phyloP scores from a whole-genome alignment of 2,888 invertebrate genomes.

The Plebejus melissa region DNA sequence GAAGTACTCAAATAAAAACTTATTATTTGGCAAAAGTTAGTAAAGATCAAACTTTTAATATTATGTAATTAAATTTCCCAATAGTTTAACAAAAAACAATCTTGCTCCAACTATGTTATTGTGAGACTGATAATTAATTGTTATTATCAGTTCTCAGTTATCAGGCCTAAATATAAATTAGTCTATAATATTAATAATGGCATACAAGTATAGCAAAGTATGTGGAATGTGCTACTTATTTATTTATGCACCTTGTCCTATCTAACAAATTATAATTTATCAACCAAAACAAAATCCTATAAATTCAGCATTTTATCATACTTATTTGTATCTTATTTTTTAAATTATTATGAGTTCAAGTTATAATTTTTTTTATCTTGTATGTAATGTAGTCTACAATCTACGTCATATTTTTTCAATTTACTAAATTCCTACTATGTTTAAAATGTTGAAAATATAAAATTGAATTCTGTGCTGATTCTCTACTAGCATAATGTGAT shows the following conservation, averaged over 20 bases:
- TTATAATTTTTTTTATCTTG: too few species aligned
- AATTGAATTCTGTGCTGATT: too few species aligned
- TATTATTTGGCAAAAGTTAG: neutral
- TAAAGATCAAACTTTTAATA: neutral
- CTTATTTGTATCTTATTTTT: neutral
- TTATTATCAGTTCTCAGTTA: neutral
- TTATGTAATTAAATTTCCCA: neutral
- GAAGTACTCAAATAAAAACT: neutral
- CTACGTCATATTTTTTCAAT: too few species aligned
- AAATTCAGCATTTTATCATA: neutral
- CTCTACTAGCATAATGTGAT: too few species aligned
- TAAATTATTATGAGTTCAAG: neutral
- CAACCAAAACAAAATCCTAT: neutral
- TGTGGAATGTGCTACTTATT: neutral
- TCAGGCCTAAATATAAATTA: slow-evolving; percentile 2
- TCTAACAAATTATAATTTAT: neutral
- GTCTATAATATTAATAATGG: neutral
- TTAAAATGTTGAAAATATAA: too few species aligned
- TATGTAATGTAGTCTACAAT: too few species aligned
- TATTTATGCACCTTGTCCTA: neutral
- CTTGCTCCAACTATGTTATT: neutral
- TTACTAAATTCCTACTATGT: too few species aligned
- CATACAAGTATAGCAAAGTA: neutral
- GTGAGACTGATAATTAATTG: neutral
- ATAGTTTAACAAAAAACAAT: neutral